Evolutionary conservation across 2,888 invertebrate species (phyloP), one percentile per base, ranked within the genome.

Genomic region (Brenthis daphne): DNA sequence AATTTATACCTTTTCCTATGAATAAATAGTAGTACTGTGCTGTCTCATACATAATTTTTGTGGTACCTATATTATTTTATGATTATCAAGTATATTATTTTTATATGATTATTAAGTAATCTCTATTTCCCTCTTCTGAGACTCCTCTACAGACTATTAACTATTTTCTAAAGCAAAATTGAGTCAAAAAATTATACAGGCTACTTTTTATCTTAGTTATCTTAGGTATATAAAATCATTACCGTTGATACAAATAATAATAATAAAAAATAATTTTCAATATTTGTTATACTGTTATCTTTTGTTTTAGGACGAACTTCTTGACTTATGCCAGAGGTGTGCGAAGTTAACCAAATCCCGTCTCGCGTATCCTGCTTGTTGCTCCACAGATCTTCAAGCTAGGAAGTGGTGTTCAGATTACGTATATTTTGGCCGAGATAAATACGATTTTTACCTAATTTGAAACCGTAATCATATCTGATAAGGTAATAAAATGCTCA

Each of bases 291-390:
- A 11, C 37, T 43, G 37, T 43, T 43, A 70, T n/a, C 16, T 68
- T 60, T 77, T 74, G 73, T 80, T 79, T 0, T 86, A 94, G 94
- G 91, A 89, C 58, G 92, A 93, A 70, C 87, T 93, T 0, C 77
- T 93, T 57, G 94, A 94, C 73, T 83, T 94, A 0, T 95, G 95
- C 79, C 94, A 95, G 77, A 84, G 94, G 57, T 95, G 95, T 70
- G 95, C 94, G 14, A 94, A 94, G 79, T 88, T 93, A 1, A 94
- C 94, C 0, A 94, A 94, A 75, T 94, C 94, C 0, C 85, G 82
- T 0, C 77, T 84, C 0, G 95, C 94, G 0, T 94, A 94, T 72
- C 94, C 94, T 0, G 93, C 94, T 57, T 95, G 95, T 80, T 95
- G 95, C 71, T 91, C 93, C 8, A 90, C 93, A 0, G 93, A 94